Evolutionary conservation across 2,113 vertebrate species (phyloP), one percentile per base, ranked within the genome.

Genomic region (Nycticorax nycticorax): DNA sequence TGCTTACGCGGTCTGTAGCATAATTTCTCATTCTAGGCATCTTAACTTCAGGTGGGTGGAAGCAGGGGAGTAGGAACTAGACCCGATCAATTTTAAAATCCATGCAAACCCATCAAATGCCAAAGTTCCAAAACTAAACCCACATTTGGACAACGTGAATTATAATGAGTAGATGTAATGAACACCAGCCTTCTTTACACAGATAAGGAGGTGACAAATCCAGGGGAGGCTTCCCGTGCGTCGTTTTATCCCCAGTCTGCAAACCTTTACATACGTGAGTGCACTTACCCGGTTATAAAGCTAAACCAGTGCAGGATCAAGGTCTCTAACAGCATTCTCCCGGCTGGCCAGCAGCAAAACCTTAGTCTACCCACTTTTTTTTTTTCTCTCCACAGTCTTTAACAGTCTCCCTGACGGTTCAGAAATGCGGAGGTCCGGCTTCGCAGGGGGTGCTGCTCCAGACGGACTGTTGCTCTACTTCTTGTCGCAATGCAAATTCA

Each of bases 141-240:
- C 86, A 80, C 67, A 93, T 95, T 93, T 96, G 92, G 95, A 91
- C 83, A 95, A 88, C 2, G 11, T 85, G 85, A 78, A 87, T 78
- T 79, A 50, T 66, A 56, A 94, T 64, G 91, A 85, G 76, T 57
- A 83, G 88, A 43, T 47, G 72, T 76, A 93, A 78, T 62, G 76
- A 91, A 67, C 45, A 39, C 63, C 88, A 92, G 43, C 47, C 63
- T 86, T 71, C 73, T 78, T 94, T 75, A 71, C 64, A 75, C 57
- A 87, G 89, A 55, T 59, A 41, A 83, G 33, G 69, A 92, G 89
- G 53, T 89, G 77, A 66, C 85, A 91, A 83, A 83, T 63, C 27
- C 26, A 8, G 33, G 41, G 59, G 33, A 22, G 32, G 47, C 13
- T 55, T 74, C 8, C 55, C 8, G 24, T n/a, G 28, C 14, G 10